Conservation (phyloP, 2,888 invertebrate genomes). For the Lepidochitona cinerea region DNA sequence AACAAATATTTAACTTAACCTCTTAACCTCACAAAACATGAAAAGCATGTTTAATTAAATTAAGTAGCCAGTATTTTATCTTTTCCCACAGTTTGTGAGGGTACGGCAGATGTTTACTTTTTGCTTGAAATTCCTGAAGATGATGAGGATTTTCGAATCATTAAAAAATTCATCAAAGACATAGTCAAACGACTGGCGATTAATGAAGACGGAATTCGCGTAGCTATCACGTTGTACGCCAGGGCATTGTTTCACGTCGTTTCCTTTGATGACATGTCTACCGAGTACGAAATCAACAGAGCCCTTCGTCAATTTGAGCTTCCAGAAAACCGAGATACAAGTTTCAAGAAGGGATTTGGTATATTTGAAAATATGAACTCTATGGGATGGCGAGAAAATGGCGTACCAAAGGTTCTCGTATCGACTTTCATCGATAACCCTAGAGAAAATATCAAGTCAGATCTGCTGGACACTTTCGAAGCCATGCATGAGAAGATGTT, state of each 20-base stretch:
- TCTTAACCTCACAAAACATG: not conserved
- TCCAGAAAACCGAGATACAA: not conserved
- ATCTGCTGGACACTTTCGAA: not conserved
- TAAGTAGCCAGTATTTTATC: not conserved
- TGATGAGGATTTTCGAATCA: not conserved
- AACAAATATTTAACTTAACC: not conserved
- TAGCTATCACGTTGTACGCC: not conserved
- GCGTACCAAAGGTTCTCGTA: not conserved
- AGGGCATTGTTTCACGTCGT: not conserved
- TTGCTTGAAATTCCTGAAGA: not conserved
- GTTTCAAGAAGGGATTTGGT: not conserved
- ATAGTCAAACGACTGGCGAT: not conserved
- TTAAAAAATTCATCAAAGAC: not conserved
- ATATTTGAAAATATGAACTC: not conserved
- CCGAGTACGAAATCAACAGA: not conserved
- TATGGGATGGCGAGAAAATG: not conserved
- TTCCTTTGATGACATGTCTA: not conserved
- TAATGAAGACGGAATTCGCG: not conserved
- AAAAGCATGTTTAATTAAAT: not conserved
- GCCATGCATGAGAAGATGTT: not conserved
- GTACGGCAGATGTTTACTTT: not conserved
- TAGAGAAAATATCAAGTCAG: not conserved
- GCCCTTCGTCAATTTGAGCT: not conserved
- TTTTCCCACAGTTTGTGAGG: not conserved
- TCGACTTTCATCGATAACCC: not conserved